phyloP scores from a whole-genome alignment of 2,113 vertebrate genomes.

The Phylloscopus trochilus region DNA sequence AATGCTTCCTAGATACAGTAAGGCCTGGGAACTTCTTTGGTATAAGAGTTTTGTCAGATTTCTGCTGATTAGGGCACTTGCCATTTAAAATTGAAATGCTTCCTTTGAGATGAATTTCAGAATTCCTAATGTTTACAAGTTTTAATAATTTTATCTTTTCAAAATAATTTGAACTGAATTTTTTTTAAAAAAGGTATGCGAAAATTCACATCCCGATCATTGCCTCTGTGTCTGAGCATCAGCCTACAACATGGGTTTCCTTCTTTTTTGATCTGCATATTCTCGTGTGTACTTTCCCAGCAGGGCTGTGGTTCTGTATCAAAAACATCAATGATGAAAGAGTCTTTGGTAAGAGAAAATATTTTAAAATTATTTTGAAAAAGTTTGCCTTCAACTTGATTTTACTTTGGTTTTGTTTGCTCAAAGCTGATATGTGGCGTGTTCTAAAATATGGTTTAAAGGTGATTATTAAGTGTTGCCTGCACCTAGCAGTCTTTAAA shows the following conservation, averaged over 20 bases:
- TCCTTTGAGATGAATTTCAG: conserved; percentile 34
- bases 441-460: background rate
- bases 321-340: conserved; percentile 98
- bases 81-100: conserved; percentile 10
- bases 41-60: background rate
- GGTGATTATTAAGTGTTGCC: background rate
- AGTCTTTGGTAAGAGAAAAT: conserved; percentile 88
- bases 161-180: conserved; percentile 73
- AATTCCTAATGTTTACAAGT: conserved; percentile 51
- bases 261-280: conserved; percentile 99
- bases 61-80: background rate
- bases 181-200: conserved; percentile 87
- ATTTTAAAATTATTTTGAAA: conserved; percentile 35
- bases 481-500: background rate
- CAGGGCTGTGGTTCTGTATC: conserved; percentile 98
- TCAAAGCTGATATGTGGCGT: background rate
- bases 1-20: background rate
- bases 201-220: conserved; percentile 99
- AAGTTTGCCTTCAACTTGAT: background rate
- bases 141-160: conserved; percentile 46
- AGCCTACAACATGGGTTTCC: conserved; percentile 97
- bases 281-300: conserved; percentile 98
- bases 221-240: conserved; percentile 98
- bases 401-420: background rate
- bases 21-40: background rate